These are phyloP conservation scores for Diplazon laetatorius DNA, from an alignment of 2,888 invertebrate species.

Conservation along the genomic window DNA sequence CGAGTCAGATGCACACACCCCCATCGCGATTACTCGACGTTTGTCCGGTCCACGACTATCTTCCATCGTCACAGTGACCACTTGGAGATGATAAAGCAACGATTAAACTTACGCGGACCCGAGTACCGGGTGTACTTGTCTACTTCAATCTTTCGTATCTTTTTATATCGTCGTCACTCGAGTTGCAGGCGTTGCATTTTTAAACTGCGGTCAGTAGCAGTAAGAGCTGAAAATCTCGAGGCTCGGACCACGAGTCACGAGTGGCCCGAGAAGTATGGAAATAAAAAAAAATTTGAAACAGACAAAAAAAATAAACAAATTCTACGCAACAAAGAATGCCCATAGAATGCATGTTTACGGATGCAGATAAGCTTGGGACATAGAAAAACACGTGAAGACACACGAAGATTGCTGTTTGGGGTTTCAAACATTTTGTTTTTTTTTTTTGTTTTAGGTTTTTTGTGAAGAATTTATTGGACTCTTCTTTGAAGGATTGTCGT, in stretches of 20 bases:
- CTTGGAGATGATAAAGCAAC: conserved; percentile 57
- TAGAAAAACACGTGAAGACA: conserved; percentile 53
- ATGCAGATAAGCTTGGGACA: conserved; percentile 37
- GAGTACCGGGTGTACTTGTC: conserved; percentile 59
- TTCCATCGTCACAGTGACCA: conserved; percentile 59
- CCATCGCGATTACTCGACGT: conserved; percentile 50
- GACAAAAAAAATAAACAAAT: no score
- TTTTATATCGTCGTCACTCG: conserved; percentile 56
- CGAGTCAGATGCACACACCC: no score
- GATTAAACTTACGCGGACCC: no score
- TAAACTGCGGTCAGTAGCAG: conserved; percentile 64
- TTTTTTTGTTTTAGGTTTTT: no score
- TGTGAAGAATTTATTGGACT: conserved; percentile 29
- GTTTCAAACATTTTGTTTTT: conserved; percentile 18
- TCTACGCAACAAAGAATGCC: conserved; percentile 19
- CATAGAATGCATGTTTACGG: conserved; percentile 46
- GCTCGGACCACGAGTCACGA: conserved; percentile 45
- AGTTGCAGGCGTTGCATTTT: conserved; percentile 60
- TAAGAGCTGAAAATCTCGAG: no score
- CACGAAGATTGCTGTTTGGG: conserved; percentile 27
- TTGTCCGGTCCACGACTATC: conserved; percentile 57
- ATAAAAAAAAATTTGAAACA: no score
- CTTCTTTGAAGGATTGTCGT: neutral
- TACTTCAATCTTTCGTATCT: conserved; percentile 45
- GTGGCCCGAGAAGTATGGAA: neutral